These are phyloP conservation scores for Columba janthina DNA, from an alignment of 2,113 vertebrate genomes.

Conservation along the genomic window DNA sequence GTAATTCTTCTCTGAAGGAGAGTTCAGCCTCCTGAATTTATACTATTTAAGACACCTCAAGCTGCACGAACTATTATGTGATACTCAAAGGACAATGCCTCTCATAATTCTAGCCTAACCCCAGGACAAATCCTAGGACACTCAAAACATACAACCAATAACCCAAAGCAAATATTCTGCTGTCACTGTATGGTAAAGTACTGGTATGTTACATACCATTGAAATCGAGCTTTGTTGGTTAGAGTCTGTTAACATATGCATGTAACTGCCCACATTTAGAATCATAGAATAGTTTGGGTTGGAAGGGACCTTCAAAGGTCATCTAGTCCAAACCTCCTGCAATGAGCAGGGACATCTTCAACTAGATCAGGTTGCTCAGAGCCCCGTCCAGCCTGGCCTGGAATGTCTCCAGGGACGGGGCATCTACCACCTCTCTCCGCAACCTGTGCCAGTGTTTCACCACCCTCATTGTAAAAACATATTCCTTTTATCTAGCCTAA, in stretches of 20 bases:
- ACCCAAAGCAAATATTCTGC: neutral
- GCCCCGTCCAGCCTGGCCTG: no score
- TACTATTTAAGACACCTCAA: neutral
- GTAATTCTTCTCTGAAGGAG: neutral
- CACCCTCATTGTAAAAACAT: no score
- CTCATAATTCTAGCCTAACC: neutral
- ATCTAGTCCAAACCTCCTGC: neutral
- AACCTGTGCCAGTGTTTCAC: no score
- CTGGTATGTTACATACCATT: fast-evolving
- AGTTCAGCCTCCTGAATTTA: neutral
- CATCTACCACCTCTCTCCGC: no score
- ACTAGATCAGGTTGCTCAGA: no score
- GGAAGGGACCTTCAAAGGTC: neutral
- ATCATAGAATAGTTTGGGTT: neutral
- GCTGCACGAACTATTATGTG: neutral
- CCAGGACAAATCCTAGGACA: neutral
- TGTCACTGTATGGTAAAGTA: neutral
- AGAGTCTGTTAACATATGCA: fast-evolving
- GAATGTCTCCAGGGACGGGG: no score
- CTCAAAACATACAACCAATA: neutral
- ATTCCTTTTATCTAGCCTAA: no score
- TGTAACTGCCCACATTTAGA: neutral
- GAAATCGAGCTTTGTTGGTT: neutral
- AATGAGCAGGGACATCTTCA: no score
- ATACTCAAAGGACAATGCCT: neutral